Conservation (phyloP, 2,113 vertebrate species). For the Cisticola juncidis region DNA sequence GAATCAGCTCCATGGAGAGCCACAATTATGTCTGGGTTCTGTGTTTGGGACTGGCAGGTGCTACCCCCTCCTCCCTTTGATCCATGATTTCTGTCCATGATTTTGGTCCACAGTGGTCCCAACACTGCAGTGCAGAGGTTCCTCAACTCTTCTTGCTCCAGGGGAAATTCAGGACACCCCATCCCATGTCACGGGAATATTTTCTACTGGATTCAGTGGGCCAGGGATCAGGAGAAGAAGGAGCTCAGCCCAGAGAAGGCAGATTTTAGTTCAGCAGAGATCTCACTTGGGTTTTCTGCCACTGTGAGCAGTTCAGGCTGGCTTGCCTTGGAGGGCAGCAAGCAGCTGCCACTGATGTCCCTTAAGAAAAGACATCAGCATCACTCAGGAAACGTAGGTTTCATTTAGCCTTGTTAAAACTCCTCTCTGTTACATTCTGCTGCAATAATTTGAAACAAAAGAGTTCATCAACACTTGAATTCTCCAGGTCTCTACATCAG, state of each 20-base stretch:
- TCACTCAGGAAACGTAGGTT: background rate
- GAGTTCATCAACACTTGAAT: slow-evolving; percentile 9
- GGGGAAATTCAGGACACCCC: background rate
- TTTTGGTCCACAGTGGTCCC: fast-evolving
- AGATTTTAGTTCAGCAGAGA: background rate
- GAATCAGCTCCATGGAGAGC: background rate
- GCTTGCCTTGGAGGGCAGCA: background rate
- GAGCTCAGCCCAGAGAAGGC: background rate
- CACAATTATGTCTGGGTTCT: background rate
- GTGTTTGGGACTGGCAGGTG: background rate
- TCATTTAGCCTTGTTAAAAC: slow-evolving; percentile 20
- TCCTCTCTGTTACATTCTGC: background rate
- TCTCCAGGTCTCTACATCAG: background rate
- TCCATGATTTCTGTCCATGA: fast-evolving
- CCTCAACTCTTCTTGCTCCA: background rate
- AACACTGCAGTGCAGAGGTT: background rate
- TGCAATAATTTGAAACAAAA: slow-evolving; percentile 17
- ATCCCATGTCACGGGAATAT: background rate
- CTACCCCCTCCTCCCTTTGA: background rate
- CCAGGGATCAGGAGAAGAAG: background rate
- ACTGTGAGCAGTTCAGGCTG: background rate
- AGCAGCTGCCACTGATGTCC: background rate
- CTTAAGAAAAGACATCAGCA: background rate
- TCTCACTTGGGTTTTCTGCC: background rate
- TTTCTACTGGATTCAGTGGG: background rate